Evolutionary conservation across 2,888 invertebrate genomes (phyloP), one percentile per base, ranked within the genome.

Genomic region (Oithona nana): DNA sequence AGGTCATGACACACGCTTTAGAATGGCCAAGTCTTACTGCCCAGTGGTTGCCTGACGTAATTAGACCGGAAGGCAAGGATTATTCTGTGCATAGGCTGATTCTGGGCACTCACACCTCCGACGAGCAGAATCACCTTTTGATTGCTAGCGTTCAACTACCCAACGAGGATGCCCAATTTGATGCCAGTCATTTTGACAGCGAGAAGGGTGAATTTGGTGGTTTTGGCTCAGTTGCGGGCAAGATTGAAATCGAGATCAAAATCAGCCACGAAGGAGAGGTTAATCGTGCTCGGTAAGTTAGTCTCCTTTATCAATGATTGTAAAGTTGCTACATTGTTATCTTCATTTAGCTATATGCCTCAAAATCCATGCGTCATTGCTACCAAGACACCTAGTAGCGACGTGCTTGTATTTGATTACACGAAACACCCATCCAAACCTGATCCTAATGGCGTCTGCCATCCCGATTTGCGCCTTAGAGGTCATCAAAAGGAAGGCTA

Each of bases 21-120:
- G 98, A 99, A 75, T 98, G 98, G 98, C 98, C 98, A 31, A 97
- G 95, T 63, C 76, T 98, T 68, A 99, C 98, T n/a, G 97, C 97
- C 0, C 98, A 99, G 76, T 99, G 98, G 98, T 79, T 98, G 60
- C 98, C 98, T 1, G 97, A 99, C 75, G 92, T 97, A 16, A 92
- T 92, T n/a, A 82, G 89, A 78, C 59, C 63, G 8, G 59, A 59
- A 29, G 59, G 58, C 28, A 63, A 63, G 24, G 98, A 98, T 75
- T 97, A 95, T 73, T 92, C 95, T 0, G 84, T 95, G 57, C 98
- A 98, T 75, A 83, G 93, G 67, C 79, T 98, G 60, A 98, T 98
- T 69, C 78, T 98, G 66, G 98, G 98, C 57, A 98, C 98, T 60
- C 98, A 99, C 74, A 99, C 98, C 64, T 97, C 97, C 1, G 98